Conservation (phyloP, 2,113 vertebrate species). For the Microcebus lehilahytsara region DNA sequence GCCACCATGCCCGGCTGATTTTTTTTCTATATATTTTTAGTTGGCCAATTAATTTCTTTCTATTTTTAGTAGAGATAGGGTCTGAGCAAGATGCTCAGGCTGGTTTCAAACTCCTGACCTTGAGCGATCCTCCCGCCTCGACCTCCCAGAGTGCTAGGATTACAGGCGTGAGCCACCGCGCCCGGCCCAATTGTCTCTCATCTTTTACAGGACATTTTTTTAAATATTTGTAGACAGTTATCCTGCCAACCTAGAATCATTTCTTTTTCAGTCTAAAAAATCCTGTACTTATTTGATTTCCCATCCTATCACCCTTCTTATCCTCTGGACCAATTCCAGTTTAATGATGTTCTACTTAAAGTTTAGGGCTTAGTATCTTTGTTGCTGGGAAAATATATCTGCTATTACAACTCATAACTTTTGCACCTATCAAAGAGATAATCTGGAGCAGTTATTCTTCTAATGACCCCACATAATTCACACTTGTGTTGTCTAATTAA, state of each 20-base stretch:
- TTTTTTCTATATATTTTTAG: too few relatives aligned
- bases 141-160: too few relatives aligned
- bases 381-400: constrained; percentile 45
- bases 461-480: constrained; percentile 72
- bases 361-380: constrained; percentile 38
- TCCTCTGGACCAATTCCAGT: constrained; percentile 28
- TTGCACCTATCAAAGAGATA: constrained; percentile 50
- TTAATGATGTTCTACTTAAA: constrained; percentile 62
- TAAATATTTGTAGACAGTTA: constrained; percentile 41
- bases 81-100: too few relatives aligned
- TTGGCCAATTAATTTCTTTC: too few relatives aligned
- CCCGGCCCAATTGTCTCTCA: background rate
- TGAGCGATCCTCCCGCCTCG: too few relatives aligned
- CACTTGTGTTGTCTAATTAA: constrained; percentile 74
- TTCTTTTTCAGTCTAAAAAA: constrained; percentile 37
- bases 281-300: constrained; percentile 36
- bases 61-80: too few relatives aligned
- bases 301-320: constrained; percentile 27
- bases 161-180: too few relatives aligned
- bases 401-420: constrained; percentile 41
- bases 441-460: constrained; percentile 71
- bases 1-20: too few relatives aligned
- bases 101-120: too few relatives aligned
- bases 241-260: constrained; percentile 10
- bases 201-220: constrained; percentile 27